phyloP scores from a whole-genome alignment of 1,140 invertebrate genomes.

The Nasonia longicornis region DNA sequence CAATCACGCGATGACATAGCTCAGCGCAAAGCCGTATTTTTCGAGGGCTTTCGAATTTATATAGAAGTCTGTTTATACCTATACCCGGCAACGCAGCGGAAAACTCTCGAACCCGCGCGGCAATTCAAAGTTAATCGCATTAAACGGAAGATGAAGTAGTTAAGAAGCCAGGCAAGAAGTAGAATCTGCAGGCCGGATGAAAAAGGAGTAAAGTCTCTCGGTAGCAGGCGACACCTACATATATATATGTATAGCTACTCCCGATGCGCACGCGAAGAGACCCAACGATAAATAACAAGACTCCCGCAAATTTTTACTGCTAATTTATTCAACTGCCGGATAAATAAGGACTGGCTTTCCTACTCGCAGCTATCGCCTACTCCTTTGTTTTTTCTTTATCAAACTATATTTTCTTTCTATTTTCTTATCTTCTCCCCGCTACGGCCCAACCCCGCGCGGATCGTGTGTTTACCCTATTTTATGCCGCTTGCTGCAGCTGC shows the following conservation, averaged over 20 bases:
- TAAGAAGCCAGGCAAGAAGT: constrained; percentile 2
- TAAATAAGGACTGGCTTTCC: constrained; percentile 43
- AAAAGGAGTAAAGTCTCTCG: not conserved
- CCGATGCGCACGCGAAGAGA: constrained; percentile 41
- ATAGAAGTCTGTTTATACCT: too few species aligned
- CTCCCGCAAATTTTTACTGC: constrained; percentile 54
- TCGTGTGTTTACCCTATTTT: not conserved
- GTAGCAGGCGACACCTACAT: not conserved
- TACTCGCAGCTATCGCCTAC: not conserved
- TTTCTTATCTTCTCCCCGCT: not conserved
- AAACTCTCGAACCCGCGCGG: not conserved
- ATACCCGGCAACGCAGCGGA: not conserved
- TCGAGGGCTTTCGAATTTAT: too few species aligned
- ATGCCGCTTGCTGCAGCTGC: not conserved
- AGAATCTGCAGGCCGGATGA: not conserved
- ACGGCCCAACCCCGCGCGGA: too few species aligned
- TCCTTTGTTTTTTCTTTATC: not conserved
- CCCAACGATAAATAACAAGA: constrained; percentile 55
- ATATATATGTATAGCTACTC: not conserved
- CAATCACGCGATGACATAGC: too few species aligned
- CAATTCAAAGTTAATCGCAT: constrained; percentile 32
- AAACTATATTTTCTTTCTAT: constrained; percentile 12
- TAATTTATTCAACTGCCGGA: constrained; percentile 58
- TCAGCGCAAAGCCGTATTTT: too few species aligned
- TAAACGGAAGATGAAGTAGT: constrained; percentile 22